Evolutionary conservation across 2,888 invertebrate genomes (phyloP), one percentile per base, ranked within the genome.

Genomic region (Patella caerulea): DNA sequence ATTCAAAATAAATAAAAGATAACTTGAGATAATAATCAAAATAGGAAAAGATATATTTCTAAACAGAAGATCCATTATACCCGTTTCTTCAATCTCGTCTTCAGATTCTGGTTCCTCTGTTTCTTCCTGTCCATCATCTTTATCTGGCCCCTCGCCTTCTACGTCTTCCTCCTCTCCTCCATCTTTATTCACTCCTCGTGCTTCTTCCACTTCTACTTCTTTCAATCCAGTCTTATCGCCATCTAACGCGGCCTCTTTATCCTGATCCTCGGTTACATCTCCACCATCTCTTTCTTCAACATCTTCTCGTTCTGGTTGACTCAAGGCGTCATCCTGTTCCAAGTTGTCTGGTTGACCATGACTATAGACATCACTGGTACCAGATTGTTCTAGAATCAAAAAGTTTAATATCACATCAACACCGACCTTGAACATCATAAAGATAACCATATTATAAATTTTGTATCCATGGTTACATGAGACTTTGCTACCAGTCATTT

Each of bases 341-440:
- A 73, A 72, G 24, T 75, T 75, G 45, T 72, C 56, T 70, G 71
- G 81, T 52, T 81, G 82, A 77, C 80, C 80, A n/a, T 73, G 69
- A 34, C 45, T 45, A 45, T 72, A 77, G 15, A 84, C 83, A 76
- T 87, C 86, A 78, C 86, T 86, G 7, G 83, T 86, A 45, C 84
- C 87, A 55, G 89, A 87, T 82, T 89, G 87, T 45, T 45, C 45
- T 45, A 45, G 9, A 45, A 45, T 45, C 45, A 9, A 24, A 24
- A 1, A 45, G 34, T 45, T 0, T 45, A 45, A 45, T 45, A 45
- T 45, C 34, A 45, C 34, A 34, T 34, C 34, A 34, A 34, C 34
- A 3, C 2, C 34, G 4, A 34, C 34, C 34, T 45, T 45, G 34
- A 45, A 45, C 34, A 45, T 4, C 34, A 5, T 5, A 45, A 45